Evolutionary conservation across 2,797 vertebrate species (phyloP).

Genomic region (Crenichthys baileyi): DNA sequence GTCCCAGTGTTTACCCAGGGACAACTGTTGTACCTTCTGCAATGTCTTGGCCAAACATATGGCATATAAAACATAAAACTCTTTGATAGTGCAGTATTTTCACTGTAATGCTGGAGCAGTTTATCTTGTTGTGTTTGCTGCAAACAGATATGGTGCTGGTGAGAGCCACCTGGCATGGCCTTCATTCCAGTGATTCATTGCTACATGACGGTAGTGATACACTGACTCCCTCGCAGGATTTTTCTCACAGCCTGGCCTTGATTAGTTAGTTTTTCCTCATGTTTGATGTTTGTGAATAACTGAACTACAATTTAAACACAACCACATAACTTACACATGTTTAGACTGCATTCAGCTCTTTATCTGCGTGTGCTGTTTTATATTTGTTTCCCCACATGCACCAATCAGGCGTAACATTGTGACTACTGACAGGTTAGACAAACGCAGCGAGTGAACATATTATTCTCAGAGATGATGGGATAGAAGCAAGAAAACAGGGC

Average conservation of each 20-base stretch:
- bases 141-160: slow-evolving; percentile 48
- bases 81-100: slow-evolving; percentile 24
- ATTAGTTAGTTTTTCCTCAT: slow-evolving; percentile 15
- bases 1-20: slow-evolving; percentile 25
- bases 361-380: too few relatives aligned
- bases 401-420: background rate
- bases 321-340: background rate
- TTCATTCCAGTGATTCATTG: slow-evolving; percentile 67
- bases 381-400: background rate
- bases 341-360: background rate
- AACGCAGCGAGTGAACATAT: background rate
- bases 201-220: slow-evolving; percentile 59
- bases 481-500: background rate
- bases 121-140: slow-evolving; percentile 40
- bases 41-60: slow-evolving; percentile 13
- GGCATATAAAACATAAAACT: slow-evolving; percentile 15
- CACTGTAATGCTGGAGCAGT: slow-evolving; percentile 30
- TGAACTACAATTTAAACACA: slow-evolving; percentile 12
- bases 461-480: background rate
- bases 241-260: slow-evolving; percentile 42
- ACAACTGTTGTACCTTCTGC: slow-evolving; percentile 11
- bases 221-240: slow-evolving; percentile 63
- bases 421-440: background rate
- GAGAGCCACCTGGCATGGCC: slow-evolving; percentile 54
- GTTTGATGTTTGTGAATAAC: slow-evolving; percentile 20